Evolutionary conservation across 2,797 vertebrate species (phyloP).

Genomic region (Poecilia gillii): DNA sequence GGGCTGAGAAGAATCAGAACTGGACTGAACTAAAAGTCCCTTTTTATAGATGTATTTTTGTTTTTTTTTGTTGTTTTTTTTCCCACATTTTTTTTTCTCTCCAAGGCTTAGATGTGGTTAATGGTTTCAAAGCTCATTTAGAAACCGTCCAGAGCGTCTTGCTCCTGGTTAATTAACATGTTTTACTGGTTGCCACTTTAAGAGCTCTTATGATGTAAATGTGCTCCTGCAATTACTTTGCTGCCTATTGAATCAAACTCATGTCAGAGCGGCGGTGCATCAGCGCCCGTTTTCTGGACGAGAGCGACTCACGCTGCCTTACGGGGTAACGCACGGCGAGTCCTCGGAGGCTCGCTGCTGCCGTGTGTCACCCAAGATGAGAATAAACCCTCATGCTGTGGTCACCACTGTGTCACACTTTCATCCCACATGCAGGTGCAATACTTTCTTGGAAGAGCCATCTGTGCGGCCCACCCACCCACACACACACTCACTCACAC

Average conservation of each 20-base stretch:
- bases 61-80: too few relatives aligned
- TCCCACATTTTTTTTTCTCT: not conserved
- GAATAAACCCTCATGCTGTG: slow-evolving; percentile 41
- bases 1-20: not conserved
- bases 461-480: slow-evolving; percentile 25
- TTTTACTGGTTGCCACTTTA: slow-evolving; percentile 10
- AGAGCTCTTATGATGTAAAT: slow-evolving; percentile 4
- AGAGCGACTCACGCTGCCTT: slow-evolving; percentile 20
- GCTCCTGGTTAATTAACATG: slow-evolving; percentile 1
- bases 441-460: slow-evolving; percentile 51
- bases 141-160: not conserved
- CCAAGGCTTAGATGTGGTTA: slow-evolving; percentile 18
- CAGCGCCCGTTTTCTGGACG: not conserved
- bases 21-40: not conserved
- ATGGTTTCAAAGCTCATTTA: slow-evolving; percentile 22
- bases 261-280: not conserved
- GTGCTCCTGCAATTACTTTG: not conserved
- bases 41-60: not conserved
- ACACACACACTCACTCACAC: not conserved
- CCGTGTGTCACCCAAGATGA: slow-evolving; percentile 32
- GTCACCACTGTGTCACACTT: slow-evolving; percentile 54
- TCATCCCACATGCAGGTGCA: slow-evolving; percentile 69
- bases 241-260: not conserved
- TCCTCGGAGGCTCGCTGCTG: slow-evolving; percentile 27
- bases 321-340: slow-evolving; percentile 14